Conservation (phyloP, 2,113 vertebrate species). For the Nicator chloris region DNA sequence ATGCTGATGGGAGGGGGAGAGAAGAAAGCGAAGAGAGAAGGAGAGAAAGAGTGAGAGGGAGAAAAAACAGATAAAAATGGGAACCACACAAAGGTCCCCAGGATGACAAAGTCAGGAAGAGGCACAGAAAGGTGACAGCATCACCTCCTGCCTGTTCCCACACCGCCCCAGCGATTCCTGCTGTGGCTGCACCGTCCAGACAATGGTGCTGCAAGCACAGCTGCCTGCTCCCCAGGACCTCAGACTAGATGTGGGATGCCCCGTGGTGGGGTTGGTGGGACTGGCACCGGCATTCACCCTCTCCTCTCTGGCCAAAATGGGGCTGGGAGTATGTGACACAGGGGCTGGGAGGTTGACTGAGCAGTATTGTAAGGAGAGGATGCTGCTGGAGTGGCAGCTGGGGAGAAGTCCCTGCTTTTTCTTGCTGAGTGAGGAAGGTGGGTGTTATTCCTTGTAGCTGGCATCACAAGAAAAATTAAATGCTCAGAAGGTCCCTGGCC, state of each 20-base stretch:
- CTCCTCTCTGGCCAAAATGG: background rate
- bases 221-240: background rate
- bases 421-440: background rate
- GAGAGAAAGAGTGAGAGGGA: constrained; percentile 48
- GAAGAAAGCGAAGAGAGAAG: constrained; percentile 60
- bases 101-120: constrained; percentile 48
- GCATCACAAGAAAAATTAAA: background rate
- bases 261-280: background rate
- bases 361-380: background rate
- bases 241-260: accelerated
- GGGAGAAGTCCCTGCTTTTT: background rate
- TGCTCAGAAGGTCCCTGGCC: background rate
- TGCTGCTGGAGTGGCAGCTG: background rate
- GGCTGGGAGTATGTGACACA: background rate
- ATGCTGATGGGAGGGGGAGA: constrained; percentile 69
- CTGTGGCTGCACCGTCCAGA: background rate
- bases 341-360: accelerated
- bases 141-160: constrained; percentile 12
- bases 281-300: accelerated
- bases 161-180: background rate
- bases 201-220: accelerated
- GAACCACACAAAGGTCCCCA: constrained; percentile 45
- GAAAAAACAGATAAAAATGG: constrained; percentile 71
- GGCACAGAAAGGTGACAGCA: constrained; percentile 53
- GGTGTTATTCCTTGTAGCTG: background rate